Conservation (phyloP, 1,140 invertebrate genomes). For the Tribolium madens region DNA sequence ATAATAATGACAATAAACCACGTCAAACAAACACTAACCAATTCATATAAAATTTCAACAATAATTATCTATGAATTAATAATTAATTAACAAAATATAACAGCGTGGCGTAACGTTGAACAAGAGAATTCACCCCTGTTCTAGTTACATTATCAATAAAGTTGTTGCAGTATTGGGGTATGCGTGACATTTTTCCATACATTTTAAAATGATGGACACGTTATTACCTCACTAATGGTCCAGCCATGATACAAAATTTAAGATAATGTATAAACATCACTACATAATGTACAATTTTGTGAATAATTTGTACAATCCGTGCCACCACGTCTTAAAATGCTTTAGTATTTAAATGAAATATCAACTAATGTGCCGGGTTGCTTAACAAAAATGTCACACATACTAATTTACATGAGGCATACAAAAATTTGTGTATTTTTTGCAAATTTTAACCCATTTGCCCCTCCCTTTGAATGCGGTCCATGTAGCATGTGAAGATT, state of each 20-base stretch:
- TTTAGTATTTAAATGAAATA: constrained; percentile 39
- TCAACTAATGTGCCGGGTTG: constrained; percentile 50
- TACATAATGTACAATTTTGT: constrained; percentile 45
- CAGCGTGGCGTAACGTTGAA: constrained; percentile 52
- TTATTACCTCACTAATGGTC: constrained; percentile 46
- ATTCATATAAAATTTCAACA: constrained; percentile 64
- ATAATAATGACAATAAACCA: constrained; percentile 31
- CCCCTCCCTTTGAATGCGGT: constrained; percentile 64
- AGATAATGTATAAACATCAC: neutral
- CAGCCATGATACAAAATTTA: constrained; percentile 50
- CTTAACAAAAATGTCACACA: constrained; percentile 63
- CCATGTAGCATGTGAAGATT: constrained; percentile 65
- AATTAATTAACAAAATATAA: constrained; percentile 55
- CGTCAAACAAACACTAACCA: constrained; percentile 54
- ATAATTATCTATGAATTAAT: constrained; percentile 57
- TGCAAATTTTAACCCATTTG: constrained; percentile 59
- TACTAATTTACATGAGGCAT: constrained; percentile 64
- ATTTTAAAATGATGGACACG: constrained; percentile 48
- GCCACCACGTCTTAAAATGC: constrained; percentile 51
- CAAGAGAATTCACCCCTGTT: constrained; percentile 45
- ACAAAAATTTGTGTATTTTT: constrained; percentile 63
- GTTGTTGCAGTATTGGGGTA: constrained; percentile 51
- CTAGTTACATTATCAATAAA: constrained; percentile 39
- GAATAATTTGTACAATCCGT: constrained; percentile 44
- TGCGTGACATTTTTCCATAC: constrained; percentile 61